phyloP scores from a whole-genome alignment of 2,113 vertebrate species.

The Chaetops frenatus region DNA sequence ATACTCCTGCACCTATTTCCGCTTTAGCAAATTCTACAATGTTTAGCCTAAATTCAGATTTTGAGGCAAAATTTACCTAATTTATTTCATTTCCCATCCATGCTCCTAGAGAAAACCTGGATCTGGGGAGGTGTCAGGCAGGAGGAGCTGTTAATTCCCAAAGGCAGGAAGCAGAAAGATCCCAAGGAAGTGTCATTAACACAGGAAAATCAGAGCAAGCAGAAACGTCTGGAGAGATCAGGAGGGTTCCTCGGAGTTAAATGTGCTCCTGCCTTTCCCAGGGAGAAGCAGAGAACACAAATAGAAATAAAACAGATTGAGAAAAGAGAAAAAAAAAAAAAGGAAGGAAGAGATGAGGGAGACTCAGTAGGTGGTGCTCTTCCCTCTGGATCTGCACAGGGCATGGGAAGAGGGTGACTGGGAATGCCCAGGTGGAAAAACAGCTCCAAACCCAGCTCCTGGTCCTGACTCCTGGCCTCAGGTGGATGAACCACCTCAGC shows the following conservation, averaged over 20 bases:
- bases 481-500: neutral
- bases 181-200: neutral
- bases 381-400: neutral
- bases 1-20: neutral
- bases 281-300: neutral
- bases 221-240: neutral
- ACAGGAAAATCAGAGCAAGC: neutral
- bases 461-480: neutral
- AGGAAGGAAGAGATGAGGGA: neutral
- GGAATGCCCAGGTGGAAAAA: neutral
- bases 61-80: neutral
- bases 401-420: neutral
- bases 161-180: neutral
- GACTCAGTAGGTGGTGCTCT: constrained; percentile 53
- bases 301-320: neutral
- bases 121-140: neutral
- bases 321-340: no score
- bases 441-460: neutral
- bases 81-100: neutral
- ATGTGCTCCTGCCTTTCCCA: neutral
- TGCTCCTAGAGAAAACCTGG: neutral
- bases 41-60: neutral
- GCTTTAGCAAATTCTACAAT: neutral
- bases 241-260: neutral
- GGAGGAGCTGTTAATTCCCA: neutral